phyloP scores from a whole-genome alignment of 2,113 vertebrate genomes.

The Trematocara unimaculatum region DNA sequence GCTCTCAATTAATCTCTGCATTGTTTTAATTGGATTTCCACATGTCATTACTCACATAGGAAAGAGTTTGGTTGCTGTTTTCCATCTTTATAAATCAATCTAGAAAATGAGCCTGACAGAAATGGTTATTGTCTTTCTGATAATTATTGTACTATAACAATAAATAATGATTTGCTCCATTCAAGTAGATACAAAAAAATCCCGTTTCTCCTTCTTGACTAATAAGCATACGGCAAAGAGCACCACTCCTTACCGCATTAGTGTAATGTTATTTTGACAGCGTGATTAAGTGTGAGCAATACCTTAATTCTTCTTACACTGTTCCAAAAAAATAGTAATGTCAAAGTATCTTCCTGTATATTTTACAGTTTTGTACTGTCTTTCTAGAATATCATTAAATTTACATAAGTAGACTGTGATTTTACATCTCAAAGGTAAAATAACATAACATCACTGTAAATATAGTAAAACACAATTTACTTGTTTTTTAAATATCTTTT shows the following conservation, averaged over 20 bases:
- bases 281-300: neutral
- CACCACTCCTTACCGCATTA: neutral
- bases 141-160: neutral
- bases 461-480: too few relatives aligned
- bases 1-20: neutral
- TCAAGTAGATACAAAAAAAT: neutral
- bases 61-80: neutral
- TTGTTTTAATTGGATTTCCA: neutral
- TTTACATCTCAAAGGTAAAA: too few relatives aligned
- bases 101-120: neutral
- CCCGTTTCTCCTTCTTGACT: neutral
- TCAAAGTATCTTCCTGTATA: too few relatives aligned
- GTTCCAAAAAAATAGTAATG: too few relatives aligned
- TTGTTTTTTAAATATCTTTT: too few relatives aligned
- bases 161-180: neutral
- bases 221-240: neutral
- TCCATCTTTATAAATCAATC: neutral
- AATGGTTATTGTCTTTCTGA: neutral
- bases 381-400: too few relatives aligned
- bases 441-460: too few relatives aligned
- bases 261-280: neutral
- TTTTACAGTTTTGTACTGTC: too few relatives aligned
- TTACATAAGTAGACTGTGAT: too few relatives aligned
- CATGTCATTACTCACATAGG: neutral
- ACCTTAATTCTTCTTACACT: neutral